phyloP scores from a whole-genome alignment of 2,888 invertebrate genomes.

The Melangyna quadrimaculata region DNA sequence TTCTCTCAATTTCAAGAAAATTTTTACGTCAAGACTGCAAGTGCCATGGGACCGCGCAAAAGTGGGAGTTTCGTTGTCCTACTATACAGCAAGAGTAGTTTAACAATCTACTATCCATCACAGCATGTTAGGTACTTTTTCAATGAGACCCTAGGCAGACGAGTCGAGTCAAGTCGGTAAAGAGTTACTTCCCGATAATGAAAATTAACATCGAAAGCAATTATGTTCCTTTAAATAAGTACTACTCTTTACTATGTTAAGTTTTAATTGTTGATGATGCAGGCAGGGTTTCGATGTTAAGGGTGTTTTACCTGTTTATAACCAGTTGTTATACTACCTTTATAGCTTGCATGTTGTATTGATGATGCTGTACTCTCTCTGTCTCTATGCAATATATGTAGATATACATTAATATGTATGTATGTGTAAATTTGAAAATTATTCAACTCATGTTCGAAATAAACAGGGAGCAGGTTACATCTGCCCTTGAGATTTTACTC shows the following conservation, averaged over 20 bases:
- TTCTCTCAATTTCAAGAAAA: background rate
- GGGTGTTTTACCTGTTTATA: conserved; percentile 21
- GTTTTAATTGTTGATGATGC: conserved; percentile 18
- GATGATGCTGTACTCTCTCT: background rate
- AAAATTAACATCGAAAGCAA: conserved; percentile 28
- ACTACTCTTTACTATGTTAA: background rate
- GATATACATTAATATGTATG: background rate
- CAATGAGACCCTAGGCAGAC: conserved; percentile 1
- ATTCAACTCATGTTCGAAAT: conserved; percentile 3
- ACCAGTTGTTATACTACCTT: background rate
- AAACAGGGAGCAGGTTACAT: background rate
- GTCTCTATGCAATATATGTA: background rate
- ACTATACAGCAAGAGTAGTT: background rate
- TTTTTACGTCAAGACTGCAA: background rate
- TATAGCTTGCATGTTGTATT: background rate
- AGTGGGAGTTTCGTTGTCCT: conserved; percentile 1
- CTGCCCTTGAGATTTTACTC: conserved; percentile 17
- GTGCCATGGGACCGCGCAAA: background rate
- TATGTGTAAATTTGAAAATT: background rate
- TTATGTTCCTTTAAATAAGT: conserved; percentile 21
- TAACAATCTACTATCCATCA: conserved; percentile 16
- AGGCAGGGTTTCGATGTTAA: background rate
- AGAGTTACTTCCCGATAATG: conserved; percentile 6
- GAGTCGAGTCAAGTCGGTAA: background rate
- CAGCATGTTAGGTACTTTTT: conserved; percentile 15